Percentiles rank a stretch among this genome's conserved stretches.
phyloP scores from a whole-genome alignment of 1,140 invertebrate genomes.

The Samia ricini region DNA sequence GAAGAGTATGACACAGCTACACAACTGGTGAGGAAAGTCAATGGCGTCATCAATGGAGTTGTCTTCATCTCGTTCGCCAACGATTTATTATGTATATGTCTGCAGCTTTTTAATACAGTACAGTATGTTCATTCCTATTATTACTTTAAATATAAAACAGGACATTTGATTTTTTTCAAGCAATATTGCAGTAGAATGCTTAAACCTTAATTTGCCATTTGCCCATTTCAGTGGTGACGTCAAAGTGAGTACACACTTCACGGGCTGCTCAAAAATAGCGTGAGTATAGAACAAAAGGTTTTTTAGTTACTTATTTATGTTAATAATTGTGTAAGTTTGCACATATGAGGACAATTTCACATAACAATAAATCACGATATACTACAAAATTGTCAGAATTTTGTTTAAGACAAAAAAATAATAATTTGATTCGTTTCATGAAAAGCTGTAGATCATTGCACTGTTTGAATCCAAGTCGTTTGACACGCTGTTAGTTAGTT shows the following conservation, averaged over 20 bases:
- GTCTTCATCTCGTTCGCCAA: slow-evolving; percentile 85
- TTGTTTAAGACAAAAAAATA: too few species aligned
- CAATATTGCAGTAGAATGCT: background rate
- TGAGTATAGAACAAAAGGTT: background rate
- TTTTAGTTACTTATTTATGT: background rate
- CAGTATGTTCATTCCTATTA: slow-evolving; percentile 74
- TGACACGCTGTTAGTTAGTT: too few species aligned
- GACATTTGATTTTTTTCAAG: background rate
- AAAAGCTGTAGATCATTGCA: too few species aligned
- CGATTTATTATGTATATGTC: slow-evolving; percentile 87
- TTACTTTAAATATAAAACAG: background rate
- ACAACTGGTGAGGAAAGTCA: slow-evolving; percentile 78
- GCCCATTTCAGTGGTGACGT: background rate
- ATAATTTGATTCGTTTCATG: too few species aligned
- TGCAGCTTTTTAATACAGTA: slow-evolving; percentile 84
- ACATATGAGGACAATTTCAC: too few species aligned
- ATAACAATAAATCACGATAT: too few species aligned
- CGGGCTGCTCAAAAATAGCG: background rate
- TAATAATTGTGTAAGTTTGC: too few species aligned
- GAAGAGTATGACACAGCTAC: slow-evolving; percentile 80
- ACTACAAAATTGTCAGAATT: too few species aligned
- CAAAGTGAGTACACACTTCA: background rate
- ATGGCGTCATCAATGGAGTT: slow-evolving; percentile 79
- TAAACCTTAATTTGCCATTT: background rate
- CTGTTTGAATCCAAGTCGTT: too few species aligned